phyloP scores from a whole-genome alignment of 2,888 invertebrate species.

The Leptinotarsa tumamoca region DNA sequence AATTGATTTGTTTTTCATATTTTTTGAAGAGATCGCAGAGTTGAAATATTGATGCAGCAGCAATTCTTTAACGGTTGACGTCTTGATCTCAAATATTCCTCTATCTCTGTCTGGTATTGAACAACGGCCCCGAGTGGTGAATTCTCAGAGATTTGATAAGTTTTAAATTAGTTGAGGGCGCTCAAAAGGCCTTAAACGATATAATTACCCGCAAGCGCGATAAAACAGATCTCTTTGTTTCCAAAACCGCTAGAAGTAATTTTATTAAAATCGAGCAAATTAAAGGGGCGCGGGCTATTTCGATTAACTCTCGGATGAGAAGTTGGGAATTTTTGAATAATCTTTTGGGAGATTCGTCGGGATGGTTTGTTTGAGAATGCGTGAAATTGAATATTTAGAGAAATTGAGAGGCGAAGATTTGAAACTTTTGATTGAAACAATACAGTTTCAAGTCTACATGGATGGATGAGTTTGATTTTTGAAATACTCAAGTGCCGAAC shows the following conservation, averaged over 20 bases:
- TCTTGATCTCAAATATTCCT: background rate
- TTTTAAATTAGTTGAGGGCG: constrained; percentile 1
- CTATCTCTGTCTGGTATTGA: background rate
- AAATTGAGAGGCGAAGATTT: background rate
- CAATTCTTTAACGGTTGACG: no score
- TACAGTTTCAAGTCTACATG: no score
- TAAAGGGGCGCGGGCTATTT: constrained; percentile 28
- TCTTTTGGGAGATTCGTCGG: background rate
- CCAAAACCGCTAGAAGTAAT: constrained; percentile 42
- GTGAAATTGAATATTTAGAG: background rate
- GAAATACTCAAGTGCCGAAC: no score
- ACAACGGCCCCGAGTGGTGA: background rate
- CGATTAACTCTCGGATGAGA: background rate
- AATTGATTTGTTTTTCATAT: no score
- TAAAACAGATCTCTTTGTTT: constrained; percentile 37
- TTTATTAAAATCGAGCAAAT: constrained; percentile 43
- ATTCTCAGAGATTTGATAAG: constrained; percentile 7
- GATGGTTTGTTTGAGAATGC: background rate
- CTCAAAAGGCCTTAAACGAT: constrained; percentile 5
- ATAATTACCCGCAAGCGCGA: constrained; percentile 19
- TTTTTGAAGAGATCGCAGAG: no score
- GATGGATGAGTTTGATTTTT: no score
- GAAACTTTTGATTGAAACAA: background rate
- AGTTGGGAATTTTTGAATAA: constrained; percentile 8
- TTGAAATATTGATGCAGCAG: no score